Conservation (phyloP, 2,113 vertebrate genomes). For the Spermophilus dauricus region DNA sequence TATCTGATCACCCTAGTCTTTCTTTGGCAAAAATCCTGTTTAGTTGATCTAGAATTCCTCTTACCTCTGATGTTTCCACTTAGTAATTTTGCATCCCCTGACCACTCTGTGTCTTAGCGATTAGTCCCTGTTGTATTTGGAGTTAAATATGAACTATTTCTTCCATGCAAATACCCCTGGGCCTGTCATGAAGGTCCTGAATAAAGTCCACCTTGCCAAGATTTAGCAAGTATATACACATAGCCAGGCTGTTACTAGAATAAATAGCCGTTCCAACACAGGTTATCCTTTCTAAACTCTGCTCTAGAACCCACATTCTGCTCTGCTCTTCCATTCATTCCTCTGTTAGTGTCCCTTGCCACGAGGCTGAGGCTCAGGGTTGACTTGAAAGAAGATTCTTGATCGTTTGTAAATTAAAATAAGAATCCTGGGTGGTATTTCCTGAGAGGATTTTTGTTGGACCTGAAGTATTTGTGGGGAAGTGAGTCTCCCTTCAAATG, state of each 20-base stretch:
- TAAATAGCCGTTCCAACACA: not conserved
- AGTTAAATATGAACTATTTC: not conserved
- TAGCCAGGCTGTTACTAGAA: not conserved
- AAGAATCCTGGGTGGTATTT: slow-evolving; percentile 19
- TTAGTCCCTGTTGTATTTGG: not conserved
- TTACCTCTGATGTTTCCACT: not conserved
- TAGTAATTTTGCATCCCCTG: not conserved
- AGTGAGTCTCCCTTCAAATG: slow-evolving; percentile 73
- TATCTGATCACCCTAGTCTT: not conserved
- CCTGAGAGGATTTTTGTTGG: not conserved
- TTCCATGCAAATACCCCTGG: not conserved
- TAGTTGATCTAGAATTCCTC: not conserved
- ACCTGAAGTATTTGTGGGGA: slow-evolving; percentile 12
- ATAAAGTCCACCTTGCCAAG: not conserved
- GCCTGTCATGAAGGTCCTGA: not conserved
- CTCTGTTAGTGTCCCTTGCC: not conserved
- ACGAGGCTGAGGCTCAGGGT: not conserved
- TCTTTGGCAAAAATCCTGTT: not conserved
- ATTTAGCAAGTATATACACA: not conserved
- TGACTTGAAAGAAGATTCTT: not conserved
- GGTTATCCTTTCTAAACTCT: not conserved
- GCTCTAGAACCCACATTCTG: not conserved
- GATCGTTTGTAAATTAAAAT: not conserved
- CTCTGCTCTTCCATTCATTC: not conserved
- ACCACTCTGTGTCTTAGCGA: not conserved